These are phyloP conservation scores for Ganaspis sp. DNA, from an alignment of 1,140 invertebrate species.

Conservation along the genomic window DNA sequence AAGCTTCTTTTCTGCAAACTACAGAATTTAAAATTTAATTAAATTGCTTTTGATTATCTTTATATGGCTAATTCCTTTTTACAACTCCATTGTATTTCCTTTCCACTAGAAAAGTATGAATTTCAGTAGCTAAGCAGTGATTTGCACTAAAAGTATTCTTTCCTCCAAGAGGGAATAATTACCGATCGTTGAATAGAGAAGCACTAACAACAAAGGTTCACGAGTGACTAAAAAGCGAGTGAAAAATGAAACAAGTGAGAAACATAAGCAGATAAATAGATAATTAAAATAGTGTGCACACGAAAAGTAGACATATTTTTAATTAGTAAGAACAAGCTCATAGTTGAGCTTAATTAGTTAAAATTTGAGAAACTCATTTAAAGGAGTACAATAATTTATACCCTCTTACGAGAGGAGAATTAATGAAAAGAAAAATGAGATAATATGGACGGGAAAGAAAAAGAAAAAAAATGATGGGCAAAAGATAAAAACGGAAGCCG, in stretches of 20 bases:
- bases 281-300: constrained; percentile 10
- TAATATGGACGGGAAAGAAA: constrained; percentile 34
- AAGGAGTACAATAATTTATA: constrained; percentile 28
- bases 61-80: too few species aligned
- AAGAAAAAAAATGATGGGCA: constrained; percentile 40
- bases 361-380: constrained; percentile 15
- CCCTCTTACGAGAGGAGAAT: constrained; percentile 33
- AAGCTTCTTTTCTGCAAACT: too few species aligned
- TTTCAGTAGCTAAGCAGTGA: constrained; percentile 12
- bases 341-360: background rate
- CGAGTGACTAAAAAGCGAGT: constrained; percentile 13
- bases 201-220: background rate
- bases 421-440: constrained; percentile 35
- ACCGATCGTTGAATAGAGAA: constrained; percentile 3
- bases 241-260: background rate
- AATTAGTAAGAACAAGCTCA: background rate
- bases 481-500: constrained; percentile 50
- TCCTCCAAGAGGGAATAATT: constrained; percentile 19
- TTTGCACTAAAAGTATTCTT: background rate
- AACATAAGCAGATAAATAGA: constrained; percentile 33
- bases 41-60: too few species aligned
- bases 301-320: background rate
- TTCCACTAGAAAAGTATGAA: background rate
- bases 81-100: too few species aligned
- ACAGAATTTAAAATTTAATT: too few species aligned